Percentiles rank a stretch among this genome's conserved stretches.
Conservation (phyloP, 2,797 vertebrate species). For the Oceanodroma leucorhoa region DNA sequence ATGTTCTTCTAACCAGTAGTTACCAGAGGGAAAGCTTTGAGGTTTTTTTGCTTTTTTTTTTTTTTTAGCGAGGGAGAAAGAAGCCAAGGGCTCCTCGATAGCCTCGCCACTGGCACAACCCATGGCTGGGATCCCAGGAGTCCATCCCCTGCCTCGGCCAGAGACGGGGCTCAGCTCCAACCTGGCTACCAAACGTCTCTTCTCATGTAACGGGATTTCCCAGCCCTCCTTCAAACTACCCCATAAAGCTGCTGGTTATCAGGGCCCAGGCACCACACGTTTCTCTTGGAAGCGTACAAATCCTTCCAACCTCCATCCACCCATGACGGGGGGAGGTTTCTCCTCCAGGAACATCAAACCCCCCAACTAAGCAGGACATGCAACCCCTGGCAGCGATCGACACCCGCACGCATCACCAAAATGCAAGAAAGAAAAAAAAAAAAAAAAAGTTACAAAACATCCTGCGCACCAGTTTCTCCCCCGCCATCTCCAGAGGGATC, state of each 20-base stretch:
- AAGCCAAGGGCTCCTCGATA: neutral
- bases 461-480: neutral
- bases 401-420: neutral
- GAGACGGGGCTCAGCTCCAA: neutral
- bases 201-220: neutral
- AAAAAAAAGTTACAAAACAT: neutral
- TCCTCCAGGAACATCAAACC: neutral
- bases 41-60: fast-evolving
- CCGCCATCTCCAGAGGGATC: neutral
- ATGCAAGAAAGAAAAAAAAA: neutral
- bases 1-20: neutral
- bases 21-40: neutral
- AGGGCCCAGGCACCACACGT: fast-evolving
- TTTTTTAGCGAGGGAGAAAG: neutral
- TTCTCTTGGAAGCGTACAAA: neutral
- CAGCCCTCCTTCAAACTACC: neutral
- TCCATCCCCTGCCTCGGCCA: neutral
- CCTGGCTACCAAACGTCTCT: neutral
- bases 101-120: neutral
- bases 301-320: neutral
- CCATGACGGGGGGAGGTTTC: neutral
- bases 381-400: fast-evolving
- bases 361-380: neutral
- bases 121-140: fast-evolving
- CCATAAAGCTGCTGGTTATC: neutral